Evolutionary conservation across 2,797 vertebrate genomes (phyloP), one percentile per base, ranked within the genome.

Genomic region (Nannoperca obscura): DNA sequence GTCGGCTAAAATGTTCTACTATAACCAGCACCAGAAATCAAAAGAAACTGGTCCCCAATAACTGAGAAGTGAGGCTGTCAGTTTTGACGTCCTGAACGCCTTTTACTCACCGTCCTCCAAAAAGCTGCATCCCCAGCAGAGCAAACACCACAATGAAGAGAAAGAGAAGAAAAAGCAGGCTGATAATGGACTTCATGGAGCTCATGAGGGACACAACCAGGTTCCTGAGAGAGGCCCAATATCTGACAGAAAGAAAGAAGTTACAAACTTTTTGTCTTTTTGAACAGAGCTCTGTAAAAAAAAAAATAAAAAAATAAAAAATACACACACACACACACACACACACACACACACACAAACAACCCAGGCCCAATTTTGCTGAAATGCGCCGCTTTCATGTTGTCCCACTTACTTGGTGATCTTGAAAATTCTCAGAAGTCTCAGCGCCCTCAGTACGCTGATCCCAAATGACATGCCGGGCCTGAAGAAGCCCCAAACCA

Each of bases 141-240:
- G 98, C 98, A 67, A 99, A 99, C 81, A 99, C 98, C 67, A 99
- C 98, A 7, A 98, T 97, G 91, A 99, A 99, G 89, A 99, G 97
- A 93, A 99, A 99, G 85, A 99, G 98, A 24, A 99, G 97, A 89
- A 99, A 99, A 78, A 99, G 97, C 82, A 99, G 91, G 82, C 98
- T 99, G 95, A 99, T 99, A 80, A 99, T 99, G 73, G 98, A 99
- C 94, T 99, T 99, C 98, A 99, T 99, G 86, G 98, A 99, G 93
- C 97, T 99, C 98, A 99, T 99, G 85, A 99, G 92, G 0, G 98
- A 99, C 74, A 99, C 98, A 58, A 99, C 98, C 93, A 99, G 88
- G 93, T 99, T 99, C 89, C 98, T 96, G 66, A 99, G 94, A 75
- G 98, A 99, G 9, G 98, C 96, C 98, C 98, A 99, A 78, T 99